A percentile compares a stretch with the other conserved stretches of the same genome.
These are phyloP conservation scores for Cyrtorhinus lividipennis DNA, from an alignment of 1,140 invertebrate genomes.

Conservation along the genomic window DNA sequence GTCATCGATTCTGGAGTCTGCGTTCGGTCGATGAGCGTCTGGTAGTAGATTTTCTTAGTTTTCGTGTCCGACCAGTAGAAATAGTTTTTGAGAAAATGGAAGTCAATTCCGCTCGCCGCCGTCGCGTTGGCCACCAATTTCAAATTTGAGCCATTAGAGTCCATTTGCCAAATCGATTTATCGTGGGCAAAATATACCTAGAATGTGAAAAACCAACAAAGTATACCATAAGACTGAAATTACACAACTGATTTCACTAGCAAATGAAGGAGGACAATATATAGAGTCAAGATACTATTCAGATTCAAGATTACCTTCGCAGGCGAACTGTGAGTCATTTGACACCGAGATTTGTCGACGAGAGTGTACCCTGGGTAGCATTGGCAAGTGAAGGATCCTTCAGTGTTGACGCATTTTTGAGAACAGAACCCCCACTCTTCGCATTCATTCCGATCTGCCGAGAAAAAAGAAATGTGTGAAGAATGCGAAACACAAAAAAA, in stretches of 20 bases:
- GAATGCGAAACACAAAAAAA: not conserved
- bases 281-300: too few relatives aligned
- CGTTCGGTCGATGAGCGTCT: constrained; percentile 34
- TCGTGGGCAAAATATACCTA: constrained; percentile 73
- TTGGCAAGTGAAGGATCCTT: constrained; percentile 66
- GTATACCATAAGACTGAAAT: not conserved
- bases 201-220: constrained; percentile 24
- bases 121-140: constrained; percentile 57
- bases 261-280: not conserved
- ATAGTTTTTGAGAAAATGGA: constrained; percentile 63
- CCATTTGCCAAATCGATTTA: constrained; percentile 55
- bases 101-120: constrained; percentile 73
- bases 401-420: constrained; percentile 78
- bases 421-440: constrained; percentile 90
- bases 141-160: constrained; percentile 42
- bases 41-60: constrained; percentile 58
- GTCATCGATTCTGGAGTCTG: too few relatives aligned
- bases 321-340: constrained; percentile 34
- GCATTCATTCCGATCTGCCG: constrained; percentile 88
- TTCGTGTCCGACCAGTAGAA: constrained; percentile 88
- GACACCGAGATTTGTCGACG: constrained; percentile 48
- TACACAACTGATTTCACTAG: too few relatives aligned
- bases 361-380: constrained; percentile 66
- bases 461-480: constrained; percentile 20
- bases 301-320: constrained; percentile 15